Evolutionary conservation across 1,140 invertebrate genomes (phyloP).

Genomic region (Cyrtorhinus lividipennis): DNA sequence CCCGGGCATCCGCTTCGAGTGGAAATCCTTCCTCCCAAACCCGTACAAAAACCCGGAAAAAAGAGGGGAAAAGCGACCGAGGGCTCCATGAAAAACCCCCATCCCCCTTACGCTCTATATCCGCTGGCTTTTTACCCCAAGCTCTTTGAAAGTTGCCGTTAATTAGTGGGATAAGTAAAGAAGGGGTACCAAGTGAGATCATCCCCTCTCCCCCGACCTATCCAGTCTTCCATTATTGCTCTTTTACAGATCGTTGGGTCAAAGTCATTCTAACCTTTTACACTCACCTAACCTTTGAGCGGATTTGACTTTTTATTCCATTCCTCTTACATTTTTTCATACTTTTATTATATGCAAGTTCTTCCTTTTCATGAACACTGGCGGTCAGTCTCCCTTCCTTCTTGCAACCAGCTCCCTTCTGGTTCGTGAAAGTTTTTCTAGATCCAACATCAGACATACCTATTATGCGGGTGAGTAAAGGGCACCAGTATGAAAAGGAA

Average conservation of each 20-base stretch:
- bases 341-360: background rate
- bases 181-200: background rate
- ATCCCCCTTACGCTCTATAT: background rate
- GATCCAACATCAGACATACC: no score
- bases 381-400: background rate
- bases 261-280: constrained; percentile 3
- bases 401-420: background rate
- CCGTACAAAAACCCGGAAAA: background rate
- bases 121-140: background rate
- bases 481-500: no score
- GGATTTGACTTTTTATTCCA: background rate
- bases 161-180: constrained; percentile 4
- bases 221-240: background rate
- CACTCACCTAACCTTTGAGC: background rate
- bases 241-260: constrained; percentile 5
- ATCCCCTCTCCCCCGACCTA: background rate
- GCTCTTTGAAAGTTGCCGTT: constrained; percentile 7
- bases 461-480: no score
- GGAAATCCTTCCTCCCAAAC: background rate
- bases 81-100: background rate
- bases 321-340: background rate
- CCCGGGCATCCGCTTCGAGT: background rate
- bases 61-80: background rate
- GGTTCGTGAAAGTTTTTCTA: no score
- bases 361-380: background rate